These are phyloP conservation scores for Bufo gargarizans DNA, from an alignment of 2,113 vertebrate genomes.

Conservation along the genomic window DNA sequence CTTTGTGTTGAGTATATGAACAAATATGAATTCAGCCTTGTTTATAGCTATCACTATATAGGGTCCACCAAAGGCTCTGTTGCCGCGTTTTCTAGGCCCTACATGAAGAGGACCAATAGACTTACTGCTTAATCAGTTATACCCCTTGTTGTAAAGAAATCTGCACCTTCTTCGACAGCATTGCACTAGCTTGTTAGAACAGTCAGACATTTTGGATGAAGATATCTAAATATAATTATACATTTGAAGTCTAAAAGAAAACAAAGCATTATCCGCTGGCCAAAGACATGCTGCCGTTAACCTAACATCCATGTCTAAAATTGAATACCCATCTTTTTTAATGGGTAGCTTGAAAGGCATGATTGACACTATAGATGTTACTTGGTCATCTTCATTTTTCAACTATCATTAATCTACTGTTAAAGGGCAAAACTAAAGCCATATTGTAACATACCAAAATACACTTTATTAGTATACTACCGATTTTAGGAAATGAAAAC, in stretches of 20 bases:
- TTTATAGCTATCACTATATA: neutral
- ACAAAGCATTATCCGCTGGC: neutral
- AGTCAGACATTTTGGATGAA: neutral
- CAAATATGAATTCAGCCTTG: constrained; percentile 1
- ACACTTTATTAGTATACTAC: neutral
- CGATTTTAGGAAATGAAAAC: neutral
- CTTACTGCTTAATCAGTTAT: neutral
- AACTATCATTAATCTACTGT: neutral
- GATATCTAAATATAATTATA: neutral
- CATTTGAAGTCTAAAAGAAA: neutral
- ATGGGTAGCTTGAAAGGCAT: neutral
- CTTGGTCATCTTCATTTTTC: neutral
- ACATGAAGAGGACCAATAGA: constrained; percentile 23
- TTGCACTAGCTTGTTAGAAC: constrained; percentile 12
- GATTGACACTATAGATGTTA: neutral
- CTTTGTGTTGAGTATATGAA: constrained; percentile 24
- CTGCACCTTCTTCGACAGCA: constrained; percentile 34
- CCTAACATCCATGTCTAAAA: neutral
- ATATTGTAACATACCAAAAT: neutral
- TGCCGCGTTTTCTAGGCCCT: neutral
- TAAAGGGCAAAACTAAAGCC: neutral
- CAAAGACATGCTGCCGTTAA: neutral
- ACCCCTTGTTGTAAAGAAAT: neutral
- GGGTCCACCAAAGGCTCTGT: constrained; percentile 1
- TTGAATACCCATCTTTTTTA: neutral